Evolutionary conservation across 2,797 vertebrate species (phyloP), one percentile per base, ranked within the genome.

Genomic region (Notoglanidium macrostoma): DNA sequence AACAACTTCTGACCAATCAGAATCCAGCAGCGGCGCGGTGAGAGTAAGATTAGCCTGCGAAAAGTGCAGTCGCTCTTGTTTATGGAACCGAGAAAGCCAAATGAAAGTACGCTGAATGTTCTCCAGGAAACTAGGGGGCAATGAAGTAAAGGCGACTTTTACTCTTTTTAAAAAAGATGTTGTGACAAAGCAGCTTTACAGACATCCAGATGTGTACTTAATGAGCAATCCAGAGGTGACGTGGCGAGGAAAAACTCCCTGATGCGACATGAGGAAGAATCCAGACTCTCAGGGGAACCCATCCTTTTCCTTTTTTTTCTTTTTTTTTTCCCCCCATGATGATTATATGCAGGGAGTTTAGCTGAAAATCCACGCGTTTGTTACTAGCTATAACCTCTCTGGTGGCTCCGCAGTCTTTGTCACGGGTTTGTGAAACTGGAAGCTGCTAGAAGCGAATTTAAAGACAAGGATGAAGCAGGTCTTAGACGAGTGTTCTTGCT

Each of bases 201-300:
- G 49, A 77, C 54, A 29, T 54, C 73, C 73, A 54, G 73, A 54
- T 54, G 26, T 29, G 17, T 49, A 54, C 26, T 29, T 77, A 77
- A 77, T 77, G 73, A 54, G 46, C 73, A 49, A n/a, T 29, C 12
- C 49, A 54, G 49, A 77, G 73, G 73, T 77, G 73, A 17, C 49
- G 2, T 19, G 49, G 26, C 0, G 49, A 77, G 73, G 73, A 77
- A 54, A 77, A 29, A 1, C 21, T 49, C 72, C 72, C 72, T 15
- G 72, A 26, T 49, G 44, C 12, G 44, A 49, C 54, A 79, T 23
- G 23, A 81, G 10, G 21, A 46, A 79, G 29, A 21, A 63, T n/a
- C 32, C 57, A 59, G 57, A 26, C 79, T 44, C 57, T 57, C 21
- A 63, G n/a, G n/a, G 73, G n/a, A 76, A 19, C 11, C 44, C 23